Evolutionary conservation across 2,113 vertebrate genomes (phyloP).

Genomic region (Syngnathus scovelli): DNA sequence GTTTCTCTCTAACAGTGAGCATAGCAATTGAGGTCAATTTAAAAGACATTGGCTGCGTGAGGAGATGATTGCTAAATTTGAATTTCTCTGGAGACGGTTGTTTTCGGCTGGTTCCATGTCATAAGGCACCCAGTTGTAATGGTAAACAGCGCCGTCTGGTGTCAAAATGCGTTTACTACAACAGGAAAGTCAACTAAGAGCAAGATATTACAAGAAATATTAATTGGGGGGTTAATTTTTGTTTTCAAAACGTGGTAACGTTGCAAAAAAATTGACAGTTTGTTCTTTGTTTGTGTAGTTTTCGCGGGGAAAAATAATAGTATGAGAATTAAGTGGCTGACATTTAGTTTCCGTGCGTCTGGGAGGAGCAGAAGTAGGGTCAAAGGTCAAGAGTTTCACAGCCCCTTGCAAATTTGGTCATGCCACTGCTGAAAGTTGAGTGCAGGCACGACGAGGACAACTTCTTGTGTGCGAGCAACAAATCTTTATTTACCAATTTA

Average conservation of each 20-base stretch:
- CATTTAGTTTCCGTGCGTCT: neutral
- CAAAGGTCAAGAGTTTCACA: conserved; percentile 4
- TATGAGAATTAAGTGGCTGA: too few relatives aligned
- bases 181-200: neutral
- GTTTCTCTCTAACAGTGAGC: neutral
- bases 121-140: neutral
- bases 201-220: too few relatives aligned
- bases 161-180: neutral
- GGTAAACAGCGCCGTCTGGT: conserved; percentile 39
- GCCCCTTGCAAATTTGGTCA: neutral
- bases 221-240: too few relatives aligned
- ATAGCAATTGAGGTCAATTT: neutral
- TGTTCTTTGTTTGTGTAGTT: too few relatives aligned
- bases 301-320: too few relatives aligned
- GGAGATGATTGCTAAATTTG: neutral
- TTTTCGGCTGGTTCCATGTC: neutral
- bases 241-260: too few relatives aligned
- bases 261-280: too few relatives aligned
- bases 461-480: too few relatives aligned
- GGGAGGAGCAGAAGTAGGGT: neutral
- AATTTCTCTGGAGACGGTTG: neutral
- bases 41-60: neutral
- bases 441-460: neutral
- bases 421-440: neutral
- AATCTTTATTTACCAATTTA: too few relatives aligned